Percentiles rank a stretch among this genome's conserved stretches.
Evolutionary conservation across 2,888 invertebrate genomes (phyloP).

Genomic region (Phyllotreta striolata): DNA sequence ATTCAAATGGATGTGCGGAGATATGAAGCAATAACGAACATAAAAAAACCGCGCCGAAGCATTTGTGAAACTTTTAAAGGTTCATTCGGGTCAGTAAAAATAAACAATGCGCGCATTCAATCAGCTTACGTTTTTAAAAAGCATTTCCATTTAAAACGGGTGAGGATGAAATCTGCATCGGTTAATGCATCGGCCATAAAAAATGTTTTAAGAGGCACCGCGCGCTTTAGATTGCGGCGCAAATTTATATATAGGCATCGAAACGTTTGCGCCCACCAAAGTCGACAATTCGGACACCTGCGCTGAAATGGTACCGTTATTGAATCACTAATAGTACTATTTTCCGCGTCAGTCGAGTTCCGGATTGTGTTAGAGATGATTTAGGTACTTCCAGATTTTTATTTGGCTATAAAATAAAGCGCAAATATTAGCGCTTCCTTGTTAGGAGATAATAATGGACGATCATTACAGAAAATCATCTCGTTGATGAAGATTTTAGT

Average conservation of each 20-base stretch:
- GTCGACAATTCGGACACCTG: constrained; percentile 10
- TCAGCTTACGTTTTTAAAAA: constrained; percentile 14
- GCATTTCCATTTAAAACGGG: constrained; percentile 15
- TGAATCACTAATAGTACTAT: no score
- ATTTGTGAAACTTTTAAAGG: constrained; percentile 14
- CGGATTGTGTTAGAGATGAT: no score
- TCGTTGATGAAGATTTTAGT: no score
- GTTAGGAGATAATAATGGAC: no score
- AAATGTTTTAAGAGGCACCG: constrained; percentile 16
- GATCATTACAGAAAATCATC: neutral
- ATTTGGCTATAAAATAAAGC: no score
- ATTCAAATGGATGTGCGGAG: constrained; percentile 1
- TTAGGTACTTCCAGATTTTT: no score
- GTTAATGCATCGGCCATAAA: constrained; percentile 16
- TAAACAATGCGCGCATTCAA: constrained; percentile 15
- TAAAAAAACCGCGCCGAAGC: neutral
- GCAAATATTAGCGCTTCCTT: no score
- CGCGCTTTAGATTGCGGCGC: constrained; percentile 13
- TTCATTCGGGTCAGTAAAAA: constrained; percentile 16
- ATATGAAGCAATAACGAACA: neutral
- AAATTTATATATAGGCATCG: constrained; percentile 7
- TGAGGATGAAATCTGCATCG: constrained; percentile 11
- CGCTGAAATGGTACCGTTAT: no score
- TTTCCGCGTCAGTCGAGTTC: no score
- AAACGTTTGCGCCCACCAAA: constrained; percentile 11